A percentile compares a stretch with the other conserved stretches of the same genome.
Conservation (phyloP, 2,113 vertebrate genomes). For the Festucalex cinctus region DNA sequence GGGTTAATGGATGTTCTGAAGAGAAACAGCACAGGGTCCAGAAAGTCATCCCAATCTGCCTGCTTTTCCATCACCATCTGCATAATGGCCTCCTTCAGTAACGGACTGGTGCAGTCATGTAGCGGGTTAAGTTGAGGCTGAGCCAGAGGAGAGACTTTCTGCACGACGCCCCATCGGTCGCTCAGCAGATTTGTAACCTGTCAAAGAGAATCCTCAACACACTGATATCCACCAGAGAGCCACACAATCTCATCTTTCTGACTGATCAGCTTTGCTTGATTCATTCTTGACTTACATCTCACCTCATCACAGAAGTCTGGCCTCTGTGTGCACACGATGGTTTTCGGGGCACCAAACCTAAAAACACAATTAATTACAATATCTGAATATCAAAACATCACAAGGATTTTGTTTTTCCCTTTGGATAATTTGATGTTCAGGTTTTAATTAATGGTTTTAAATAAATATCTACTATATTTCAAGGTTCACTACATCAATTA, state of each 20-base stretch:
- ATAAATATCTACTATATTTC: not conserved
- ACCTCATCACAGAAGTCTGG: slow-evolving; percentile 85
- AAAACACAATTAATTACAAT: slow-evolving; percentile 1
- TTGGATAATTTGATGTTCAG: not conserved
- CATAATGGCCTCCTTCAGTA: slow-evolving; percentile 76
- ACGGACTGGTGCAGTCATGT: slow-evolving; percentile 59
- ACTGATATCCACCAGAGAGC: not conserved
- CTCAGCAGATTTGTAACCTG: slow-evolving; percentile 78
- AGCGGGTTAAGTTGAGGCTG: slow-evolving; percentile 63
- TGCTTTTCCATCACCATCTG: slow-evolving; percentile 77
- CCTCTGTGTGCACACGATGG: slow-evolving; percentile 73
- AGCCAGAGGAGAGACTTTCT: slow-evolving; percentile 71
- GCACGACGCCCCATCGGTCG: slow-evolving; percentile 77
- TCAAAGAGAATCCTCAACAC: not conserved
- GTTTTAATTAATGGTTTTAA: not conserved
- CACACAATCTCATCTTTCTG: not conserved
- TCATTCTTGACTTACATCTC: slow-evolving; percentile 33
- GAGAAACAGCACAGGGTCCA: slow-evolving; percentile 79
- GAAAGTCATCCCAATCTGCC: slow-evolving; percentile 78
- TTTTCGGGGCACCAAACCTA: slow-evolving; percentile 84
- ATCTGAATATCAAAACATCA: not conserved
- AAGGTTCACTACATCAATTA: not conserved
- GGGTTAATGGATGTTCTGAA: slow-evolving; percentile 81
- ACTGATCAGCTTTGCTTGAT: not conserved
- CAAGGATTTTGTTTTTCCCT: not conserved